Conservation (phyloP, 2,888 invertebrate species). For the Emmelina monodactyla region DNA sequence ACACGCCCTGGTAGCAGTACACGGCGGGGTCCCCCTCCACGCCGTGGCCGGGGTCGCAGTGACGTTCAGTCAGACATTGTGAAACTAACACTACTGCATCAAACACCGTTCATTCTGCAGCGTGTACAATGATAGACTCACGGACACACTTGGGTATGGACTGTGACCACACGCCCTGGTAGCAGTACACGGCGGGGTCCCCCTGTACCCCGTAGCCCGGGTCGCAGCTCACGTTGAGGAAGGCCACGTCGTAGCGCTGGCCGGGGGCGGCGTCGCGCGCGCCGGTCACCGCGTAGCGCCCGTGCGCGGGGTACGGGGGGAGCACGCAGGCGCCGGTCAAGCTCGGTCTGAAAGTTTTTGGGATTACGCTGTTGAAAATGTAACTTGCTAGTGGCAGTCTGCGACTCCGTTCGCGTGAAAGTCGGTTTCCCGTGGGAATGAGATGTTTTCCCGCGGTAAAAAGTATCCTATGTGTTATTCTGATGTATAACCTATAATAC, state of each 20-base stretch:
- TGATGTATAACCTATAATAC: too few species aligned
- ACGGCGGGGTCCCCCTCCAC: constrained; percentile 17
- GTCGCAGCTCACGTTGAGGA: constrained; percentile 29
- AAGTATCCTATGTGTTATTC: too few species aligned
- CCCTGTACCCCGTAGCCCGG: constrained; percentile 27
- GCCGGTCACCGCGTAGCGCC: constrained; percentile 25
- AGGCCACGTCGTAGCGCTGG: constrained; percentile 20
- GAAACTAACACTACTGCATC: too few species aligned
- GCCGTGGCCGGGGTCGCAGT: constrained; percentile 31
- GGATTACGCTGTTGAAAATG: too few species aligned
- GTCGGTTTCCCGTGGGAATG: too few species aligned
- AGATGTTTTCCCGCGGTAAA: too few species aligned
- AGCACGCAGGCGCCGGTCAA: constrained; percentile 26
- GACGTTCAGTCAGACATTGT: too few species aligned
- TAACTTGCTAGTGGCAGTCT: too few species aligned
- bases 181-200: constrained; percentile 21
- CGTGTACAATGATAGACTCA: constrained; percentile 22
- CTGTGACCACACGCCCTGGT: constrained; percentile 27
- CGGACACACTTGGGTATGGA: constrained; percentile 22
- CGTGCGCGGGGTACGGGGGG: constrained; percentile 30
- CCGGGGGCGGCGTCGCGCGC: constrained; percentile 25
- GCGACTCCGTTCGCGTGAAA: too few species aligned
- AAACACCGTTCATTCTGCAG: too few species aligned
- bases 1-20: constrained; percentile 29
- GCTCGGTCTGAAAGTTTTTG: constrained; percentile 20